Base-by-base conservation (phyloP, 2,113 vertebrate species). In the Ciconia boyciana region DNA sequence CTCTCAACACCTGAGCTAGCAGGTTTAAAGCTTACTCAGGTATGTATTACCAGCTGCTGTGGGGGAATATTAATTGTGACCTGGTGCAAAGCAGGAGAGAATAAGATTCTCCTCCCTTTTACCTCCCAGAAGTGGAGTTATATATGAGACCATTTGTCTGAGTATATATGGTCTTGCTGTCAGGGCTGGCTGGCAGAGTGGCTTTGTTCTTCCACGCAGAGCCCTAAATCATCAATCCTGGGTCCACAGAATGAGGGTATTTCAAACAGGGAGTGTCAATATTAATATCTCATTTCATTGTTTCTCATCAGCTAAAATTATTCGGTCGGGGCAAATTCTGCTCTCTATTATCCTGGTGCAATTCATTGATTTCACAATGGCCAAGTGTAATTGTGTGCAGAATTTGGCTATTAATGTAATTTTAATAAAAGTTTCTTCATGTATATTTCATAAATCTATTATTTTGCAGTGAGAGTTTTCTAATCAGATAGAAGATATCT, bases 371-470 rank as follows among this genome's bases (percentile, higher is more conserved):
- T 92, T 96, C 54, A 89, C 86, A 89, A 97, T 87, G 78, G 44
- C 74, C 77, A 91, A 89, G 94, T 94, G 97, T 94, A 96, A 96
- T 94, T 94, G 92, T 91, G 93, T 93, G 93, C 95, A 96, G 97
- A 92, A 97, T 95, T 94, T 84, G 25, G 89, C 94, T 92, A 94
- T 96, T 96, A 96, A 94, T 92, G 94, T 92, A 95, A 96, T 95
- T 96, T 97, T 95, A 96, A 97, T 96, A 96, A 94, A 94, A 93
- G 86, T 96, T 96, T 94, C 93, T 96, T 96, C 86, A 89, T 94
- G 92, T 94, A 95, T 97, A 85, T 96, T 96, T 94, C 80, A 94
- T 94, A 96, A 92, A 95, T 91, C 80, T 91, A 87, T 76, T 97
- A 78, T 91, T 96, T 96, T 96, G 70, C 79, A 89, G 55, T 4